Evolutionary conservation across 2,797 vertebrate genomes (phyloP).

Genomic region (Columba guinea): DNA sequence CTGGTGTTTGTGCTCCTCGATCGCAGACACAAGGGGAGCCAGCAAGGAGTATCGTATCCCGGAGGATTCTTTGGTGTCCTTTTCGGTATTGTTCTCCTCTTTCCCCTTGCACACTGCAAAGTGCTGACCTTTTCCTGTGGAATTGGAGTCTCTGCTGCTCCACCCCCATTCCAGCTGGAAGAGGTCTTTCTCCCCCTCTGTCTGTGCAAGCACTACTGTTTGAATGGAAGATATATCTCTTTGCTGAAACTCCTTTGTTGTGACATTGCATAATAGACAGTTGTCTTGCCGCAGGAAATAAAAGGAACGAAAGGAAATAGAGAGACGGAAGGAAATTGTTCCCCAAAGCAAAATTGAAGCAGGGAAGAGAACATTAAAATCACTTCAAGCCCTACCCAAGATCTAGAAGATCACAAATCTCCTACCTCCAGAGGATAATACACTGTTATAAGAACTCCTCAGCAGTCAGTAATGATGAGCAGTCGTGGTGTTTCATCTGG

Average conservation of each 20-base stretch:
- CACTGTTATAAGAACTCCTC: neutral
- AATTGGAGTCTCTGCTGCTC: slow-evolving; percentile 31
- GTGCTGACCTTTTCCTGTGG: slow-evolving; percentile 69
- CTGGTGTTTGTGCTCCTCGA: slow-evolving; percentile 24
- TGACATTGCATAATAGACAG: slow-evolving; percentile 61
- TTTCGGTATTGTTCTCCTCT: slow-evolving; percentile 51
- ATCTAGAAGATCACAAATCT: slow-evolving; percentile 28
- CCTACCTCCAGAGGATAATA: slow-evolving; percentile 45
- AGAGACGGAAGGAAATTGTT: slow-evolving; percentile 11
- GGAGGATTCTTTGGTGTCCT: slow-evolving; percentile 44
- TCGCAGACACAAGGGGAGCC: slow-evolving; percentile 53
- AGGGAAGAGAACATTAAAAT: slow-evolving; percentile 20
- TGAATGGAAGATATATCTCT: slow-evolving; percentile 51
- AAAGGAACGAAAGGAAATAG: slow-evolving; percentile 30
- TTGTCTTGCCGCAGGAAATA: slow-evolving; percentile 59
- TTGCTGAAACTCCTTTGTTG: slow-evolving; percentile 61
- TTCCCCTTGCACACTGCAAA: neutral
- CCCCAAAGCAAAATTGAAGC: slow-evolving; percentile 30
- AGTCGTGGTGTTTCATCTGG: neutral
- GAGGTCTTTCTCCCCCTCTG: neutral
- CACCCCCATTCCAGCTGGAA: slow-evolving; percentile 48
- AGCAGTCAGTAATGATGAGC: slow-evolving; percentile 19
- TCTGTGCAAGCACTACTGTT: slow-evolving; percentile 31
- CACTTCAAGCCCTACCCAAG: neutral
- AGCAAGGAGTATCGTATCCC: neutral